These are phyloP conservation scores for Origma solitaria DNA, from an alignment of 2,113 vertebrate species.

Conservation along the genomic window DNA sequence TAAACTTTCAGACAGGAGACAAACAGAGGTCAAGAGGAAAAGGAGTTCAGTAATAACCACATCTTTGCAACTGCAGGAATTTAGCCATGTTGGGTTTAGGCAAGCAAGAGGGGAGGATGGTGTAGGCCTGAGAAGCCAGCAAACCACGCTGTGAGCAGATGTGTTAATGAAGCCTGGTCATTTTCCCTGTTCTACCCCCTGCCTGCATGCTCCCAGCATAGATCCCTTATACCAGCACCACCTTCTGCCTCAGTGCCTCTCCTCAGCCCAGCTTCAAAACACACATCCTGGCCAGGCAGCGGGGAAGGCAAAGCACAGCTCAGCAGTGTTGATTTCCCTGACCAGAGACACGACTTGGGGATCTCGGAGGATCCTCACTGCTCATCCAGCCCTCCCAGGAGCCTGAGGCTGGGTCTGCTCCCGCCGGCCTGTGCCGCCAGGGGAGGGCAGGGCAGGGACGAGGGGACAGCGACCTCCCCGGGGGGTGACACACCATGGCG, in stretches of 20 bases:
- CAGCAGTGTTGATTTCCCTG: accelerated
- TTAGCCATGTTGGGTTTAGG: not conserved
- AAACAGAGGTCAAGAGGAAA: not conserved
- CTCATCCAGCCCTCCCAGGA: accelerated
- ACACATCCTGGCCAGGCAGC: accelerated
- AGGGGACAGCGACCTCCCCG: accelerated
- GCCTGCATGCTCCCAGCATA: accelerated
- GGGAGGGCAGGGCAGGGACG: not conserved
- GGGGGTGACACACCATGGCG: not conserved
- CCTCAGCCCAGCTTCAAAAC: accelerated
- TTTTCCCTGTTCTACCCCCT: not conserved
- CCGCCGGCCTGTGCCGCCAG: accelerated
- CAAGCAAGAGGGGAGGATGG: not conserved
- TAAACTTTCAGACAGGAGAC: not conserved
- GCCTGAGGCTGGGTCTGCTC: not conserved
- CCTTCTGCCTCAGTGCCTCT: not conserved
- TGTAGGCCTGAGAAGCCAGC: not conserved
- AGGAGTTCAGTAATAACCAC: not conserved
- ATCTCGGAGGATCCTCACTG: accelerated
- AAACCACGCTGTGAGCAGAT: accelerated
- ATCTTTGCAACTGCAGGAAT: not conserved
- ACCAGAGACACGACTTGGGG: accelerated
- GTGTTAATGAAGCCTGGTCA: accelerated
- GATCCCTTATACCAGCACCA: not conserved
- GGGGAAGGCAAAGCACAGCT: not conserved